Conservation (phyloP, 2,888 invertebrate species). For the Plemyria rubiginata region DNA sequence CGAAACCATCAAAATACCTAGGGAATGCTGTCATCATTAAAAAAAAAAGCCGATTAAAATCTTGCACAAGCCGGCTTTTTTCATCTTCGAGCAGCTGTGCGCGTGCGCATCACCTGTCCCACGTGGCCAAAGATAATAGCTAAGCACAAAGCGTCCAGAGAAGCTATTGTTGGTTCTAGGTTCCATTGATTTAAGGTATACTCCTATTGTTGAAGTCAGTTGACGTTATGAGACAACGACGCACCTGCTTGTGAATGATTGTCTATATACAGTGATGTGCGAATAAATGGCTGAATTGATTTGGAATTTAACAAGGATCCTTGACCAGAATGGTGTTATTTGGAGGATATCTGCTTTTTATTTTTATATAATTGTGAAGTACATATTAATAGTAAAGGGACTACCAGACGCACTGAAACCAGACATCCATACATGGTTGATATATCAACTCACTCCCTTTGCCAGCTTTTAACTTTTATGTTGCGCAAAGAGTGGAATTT, state of each 20-base stretch:
- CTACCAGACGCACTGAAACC: too few relatives aligned
- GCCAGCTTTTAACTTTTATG: too few relatives aligned
- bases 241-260: slow-evolving; percentile 56
- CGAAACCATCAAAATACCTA: slow-evolving; percentile 62
- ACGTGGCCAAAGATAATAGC: slow-evolving; percentile 76
- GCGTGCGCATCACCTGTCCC: slow-evolving; percentile 82
- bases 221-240: slow-evolving; percentile 42
- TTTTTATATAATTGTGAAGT: too few relatives aligned
- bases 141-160: slow-evolving; percentile 66
- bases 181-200: slow-evolving; percentile 73
- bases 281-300: slow-evolving; percentile 23
- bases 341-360: too few relatives aligned
- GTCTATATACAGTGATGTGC: slow-evolving; percentile 29
- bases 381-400: too few relatives aligned
- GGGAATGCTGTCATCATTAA: slow-evolving; percentile 71
- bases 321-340: not conserved
- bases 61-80: slow-evolving; percentile 79
- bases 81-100: slow-evolving; percentile 72
- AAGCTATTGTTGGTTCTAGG: slow-evolving; percentile 60
- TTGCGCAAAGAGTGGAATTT: too few relatives aligned
- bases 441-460: too few relatives aligned
- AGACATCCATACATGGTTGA: too few relatives aligned
- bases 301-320: not conserved
- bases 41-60: slow-evolving; percentile 77
- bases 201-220: slow-evolving; percentile 47